Evolutionary conservation across 2,113 vertebrate species (phyloP).

Genomic region (Chaetops frenatus): DNA sequence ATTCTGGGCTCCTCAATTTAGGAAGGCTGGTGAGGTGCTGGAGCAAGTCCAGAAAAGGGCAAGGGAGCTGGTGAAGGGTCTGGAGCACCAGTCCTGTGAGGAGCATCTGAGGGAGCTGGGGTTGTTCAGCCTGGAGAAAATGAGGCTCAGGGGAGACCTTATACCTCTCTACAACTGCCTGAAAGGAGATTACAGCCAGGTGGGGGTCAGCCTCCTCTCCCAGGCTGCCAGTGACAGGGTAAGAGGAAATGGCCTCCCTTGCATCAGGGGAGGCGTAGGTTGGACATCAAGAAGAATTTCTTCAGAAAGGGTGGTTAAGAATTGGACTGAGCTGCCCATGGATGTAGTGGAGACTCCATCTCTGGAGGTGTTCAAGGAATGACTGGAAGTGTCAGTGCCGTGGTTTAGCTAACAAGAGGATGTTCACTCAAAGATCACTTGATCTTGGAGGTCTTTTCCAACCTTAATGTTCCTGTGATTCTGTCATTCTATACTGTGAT

Average conservation of each 20-base stretch:
- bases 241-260: not conserved
- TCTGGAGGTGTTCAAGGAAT: not conserved
- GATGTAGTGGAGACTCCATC: not conserved
- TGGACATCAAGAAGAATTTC: not conserved
- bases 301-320: not conserved
- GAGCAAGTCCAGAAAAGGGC: not conserved
- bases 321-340: not conserved
- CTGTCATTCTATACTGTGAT: not conserved
- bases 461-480: not conserved
- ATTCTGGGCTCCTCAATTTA: not conserved
- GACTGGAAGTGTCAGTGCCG: fast-evolving
- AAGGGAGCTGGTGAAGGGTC: not conserved
- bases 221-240: not conserved
- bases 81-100: not conserved
- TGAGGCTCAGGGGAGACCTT: fast-evolving
- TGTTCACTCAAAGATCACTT: not conserved
- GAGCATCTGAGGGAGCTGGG: not conserved
- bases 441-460: not conserved
- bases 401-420: not conserved
- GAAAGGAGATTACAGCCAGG: not conserved
- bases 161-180: fast-evolving
- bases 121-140: not conserved
- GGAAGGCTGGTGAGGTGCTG: not conserved
- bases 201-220: not conserved
- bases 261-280: not conserved